phyloP scores from a whole-genome alignment of 2,797 vertebrate species.

The Melanotaenia pygmaea region DNA sequence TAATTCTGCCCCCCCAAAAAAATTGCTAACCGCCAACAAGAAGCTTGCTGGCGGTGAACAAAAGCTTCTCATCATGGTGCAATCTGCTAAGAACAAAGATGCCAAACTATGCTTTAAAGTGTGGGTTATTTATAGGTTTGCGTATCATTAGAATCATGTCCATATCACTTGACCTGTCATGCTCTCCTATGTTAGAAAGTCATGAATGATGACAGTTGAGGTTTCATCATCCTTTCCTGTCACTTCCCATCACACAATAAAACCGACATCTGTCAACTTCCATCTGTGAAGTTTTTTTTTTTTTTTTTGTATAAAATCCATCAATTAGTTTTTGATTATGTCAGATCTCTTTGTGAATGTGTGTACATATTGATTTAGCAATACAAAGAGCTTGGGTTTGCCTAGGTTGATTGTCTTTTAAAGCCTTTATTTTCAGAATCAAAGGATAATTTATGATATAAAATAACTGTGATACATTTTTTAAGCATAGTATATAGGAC shows the following conservation, averaged over 20 bases:
- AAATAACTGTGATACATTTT: neutral
- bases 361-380: neutral
- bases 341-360: neutral
- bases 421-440: neutral
- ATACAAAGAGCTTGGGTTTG: too few relatives aligned
- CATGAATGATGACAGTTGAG: conserved; percentile 7
- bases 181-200: conserved; percentile 7
- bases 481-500: neutral
- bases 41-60: neutral
- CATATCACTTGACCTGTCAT: conserved; percentile 6
- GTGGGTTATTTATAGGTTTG: neutral
- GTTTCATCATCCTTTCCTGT: conserved; percentile 15
- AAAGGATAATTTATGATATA: neutral
- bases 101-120: neutral
- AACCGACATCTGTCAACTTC: conserved; percentile 15
- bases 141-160: neutral
- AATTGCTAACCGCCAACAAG: neutral
- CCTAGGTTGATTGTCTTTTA: neutral
- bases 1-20: neutral
- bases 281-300: neutral
- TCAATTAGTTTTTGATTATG: neutral
- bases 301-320: too few relatives aligned
- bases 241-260: neutral
- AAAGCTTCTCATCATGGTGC: neutral
- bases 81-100: neutral